Percentiles rank a stretch among this genome's conserved stretches.
Evolutionary conservation across 1,140 invertebrate genomes (phyloP).

Genomic region (Calephelis nemesis): DNA sequence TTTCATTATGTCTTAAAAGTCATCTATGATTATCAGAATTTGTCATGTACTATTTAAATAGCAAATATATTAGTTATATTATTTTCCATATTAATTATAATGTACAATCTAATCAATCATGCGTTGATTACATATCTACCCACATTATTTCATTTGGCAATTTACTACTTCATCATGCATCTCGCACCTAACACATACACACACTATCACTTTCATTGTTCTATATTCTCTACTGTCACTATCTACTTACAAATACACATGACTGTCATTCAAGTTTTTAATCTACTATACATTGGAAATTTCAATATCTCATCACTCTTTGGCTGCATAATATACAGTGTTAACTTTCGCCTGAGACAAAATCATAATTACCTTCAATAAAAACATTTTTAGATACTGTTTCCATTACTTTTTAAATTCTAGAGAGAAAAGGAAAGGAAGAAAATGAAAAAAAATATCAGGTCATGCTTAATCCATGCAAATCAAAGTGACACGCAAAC

Average conservation of each 20-base stretch:
- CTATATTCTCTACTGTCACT: constrained; percentile 49
- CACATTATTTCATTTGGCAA: constrained; percentile 35
- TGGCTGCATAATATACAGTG: constrained; percentile 5
- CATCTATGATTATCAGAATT: too few relatives aligned
- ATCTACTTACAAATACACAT: constrained; percentile 49
- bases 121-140: constrained; percentile 38
- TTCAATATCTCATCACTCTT: constrained; percentile 32
- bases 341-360: neutral
- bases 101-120: constrained; percentile 50
- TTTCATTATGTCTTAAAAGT: too few relatives aligned
- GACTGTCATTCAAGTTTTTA: constrained; percentile 61
- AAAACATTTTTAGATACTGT: neutral
- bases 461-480: constrained; percentile 73
- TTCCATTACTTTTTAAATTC: constrained; percentile 28
- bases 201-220: constrained; percentile 41
- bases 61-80: neutral
- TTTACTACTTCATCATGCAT: constrained; percentile 62
- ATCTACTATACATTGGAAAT: constrained; percentile 21
- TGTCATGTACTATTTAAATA: neutral
- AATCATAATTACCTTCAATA: neutral
- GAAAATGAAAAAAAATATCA: constrained; percentile 51
- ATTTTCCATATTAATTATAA: constrained; percentile 1
- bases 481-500: constrained; percentile 76
- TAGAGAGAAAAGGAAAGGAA: constrained; percentile 45
- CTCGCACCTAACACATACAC: constrained; percentile 58